phyloP scores from a whole-genome alignment of 2,113 vertebrate genomes.

The Laterallus jamaicensis region DNA sequence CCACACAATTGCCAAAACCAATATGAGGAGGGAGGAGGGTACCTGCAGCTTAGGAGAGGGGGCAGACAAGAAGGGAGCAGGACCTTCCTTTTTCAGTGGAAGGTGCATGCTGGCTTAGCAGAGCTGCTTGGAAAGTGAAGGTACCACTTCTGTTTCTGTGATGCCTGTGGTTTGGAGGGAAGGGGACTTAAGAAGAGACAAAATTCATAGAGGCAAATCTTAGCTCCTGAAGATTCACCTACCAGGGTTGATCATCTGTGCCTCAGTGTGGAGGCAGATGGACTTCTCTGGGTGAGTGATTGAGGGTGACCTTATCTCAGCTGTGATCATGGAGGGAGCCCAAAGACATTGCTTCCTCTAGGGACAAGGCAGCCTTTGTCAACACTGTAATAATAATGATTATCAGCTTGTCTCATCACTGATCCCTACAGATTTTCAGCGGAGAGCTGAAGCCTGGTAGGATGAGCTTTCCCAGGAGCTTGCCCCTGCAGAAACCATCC shows the following conservation, averaged over 20 bases:
- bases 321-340: not conserved
- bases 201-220: not conserved
- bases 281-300: not conserved
- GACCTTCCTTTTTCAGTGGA: not conserved
- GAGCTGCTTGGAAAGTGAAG: not conserved
- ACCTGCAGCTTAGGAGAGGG: not conserved
- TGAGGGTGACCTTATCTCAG: not conserved
- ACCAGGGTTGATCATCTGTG: not conserved
- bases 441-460: not conserved
- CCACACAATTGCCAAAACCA: not conserved
- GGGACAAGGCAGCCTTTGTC: not conserved
- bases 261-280: not conserved
- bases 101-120: not conserved
- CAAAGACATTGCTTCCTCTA: not conserved
- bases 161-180: not conserved
- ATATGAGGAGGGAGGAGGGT: not conserved
- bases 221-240: not conserved
- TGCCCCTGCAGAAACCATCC: not conserved
- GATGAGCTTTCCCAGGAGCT: not conserved
- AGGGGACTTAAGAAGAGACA: fast-evolving
- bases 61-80: not conserved
- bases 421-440: not conserved
- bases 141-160: fast-evolving
- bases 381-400: not conserved
- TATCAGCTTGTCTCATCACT: not conserved